Conservation (phyloP, 2,113 vertebrate species). For the Elephas maximus region DNA sequence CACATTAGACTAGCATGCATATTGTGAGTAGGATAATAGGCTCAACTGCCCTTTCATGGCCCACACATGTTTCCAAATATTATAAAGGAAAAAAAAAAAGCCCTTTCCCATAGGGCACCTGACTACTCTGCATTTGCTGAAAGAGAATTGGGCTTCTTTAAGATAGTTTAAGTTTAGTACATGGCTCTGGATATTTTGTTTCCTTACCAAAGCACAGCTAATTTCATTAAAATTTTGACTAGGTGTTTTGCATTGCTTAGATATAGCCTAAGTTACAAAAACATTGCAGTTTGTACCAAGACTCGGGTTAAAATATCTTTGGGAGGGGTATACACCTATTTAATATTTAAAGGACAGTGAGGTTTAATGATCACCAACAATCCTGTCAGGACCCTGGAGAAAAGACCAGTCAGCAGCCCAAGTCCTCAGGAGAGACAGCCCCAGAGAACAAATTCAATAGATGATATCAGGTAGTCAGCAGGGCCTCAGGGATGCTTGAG, state of each 20-base stretch:
- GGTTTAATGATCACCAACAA: background rate
- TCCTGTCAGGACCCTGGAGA: background rate
- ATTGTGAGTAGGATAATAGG: background rate
- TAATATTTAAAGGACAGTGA: slow-evolving; percentile 5
- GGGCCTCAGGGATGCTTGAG: background rate
- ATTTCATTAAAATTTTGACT: slow-evolving; percentile 25
- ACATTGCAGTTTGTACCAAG: background rate
- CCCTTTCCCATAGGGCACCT: background rate
- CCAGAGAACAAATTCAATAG: background rate
- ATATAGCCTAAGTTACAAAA: slow-evolving; percentile 41
- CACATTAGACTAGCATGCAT: background rate
- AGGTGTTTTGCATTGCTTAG: slow-evolving; percentile 11
- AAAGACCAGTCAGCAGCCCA: background rate
- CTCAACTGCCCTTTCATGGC: background rate
- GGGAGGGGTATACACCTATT: background rate
- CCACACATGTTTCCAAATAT: background rate
- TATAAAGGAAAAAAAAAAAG: background rate
- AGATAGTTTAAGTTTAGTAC: slow-evolving; percentile 5
- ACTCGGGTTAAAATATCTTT: slow-evolving; percentile 6
- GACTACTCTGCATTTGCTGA: slow-evolving; percentile 32
- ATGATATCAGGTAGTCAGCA: background rate
- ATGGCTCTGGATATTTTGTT: slow-evolving; percentile 33
- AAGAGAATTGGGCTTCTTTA: background rate
- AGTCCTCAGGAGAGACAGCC: background rate
- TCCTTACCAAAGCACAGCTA: background rate